phyloP scores from a whole-genome alignment of 2,888 invertebrate genomes.

The Ischnura elegans region DNA sequence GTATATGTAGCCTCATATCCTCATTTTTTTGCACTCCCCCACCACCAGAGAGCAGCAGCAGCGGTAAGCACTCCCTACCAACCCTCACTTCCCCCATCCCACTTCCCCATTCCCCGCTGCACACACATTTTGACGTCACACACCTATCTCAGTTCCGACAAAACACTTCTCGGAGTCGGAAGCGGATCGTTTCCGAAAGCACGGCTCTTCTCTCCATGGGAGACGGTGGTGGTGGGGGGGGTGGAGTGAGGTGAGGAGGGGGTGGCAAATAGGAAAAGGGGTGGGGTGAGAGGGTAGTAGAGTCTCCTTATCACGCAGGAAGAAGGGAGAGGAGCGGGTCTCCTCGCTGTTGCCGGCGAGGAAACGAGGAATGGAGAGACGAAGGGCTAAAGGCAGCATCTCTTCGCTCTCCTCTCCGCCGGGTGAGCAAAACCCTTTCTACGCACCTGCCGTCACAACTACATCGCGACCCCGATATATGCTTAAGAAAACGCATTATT shows the following conservation, averaged over 20 bases:
- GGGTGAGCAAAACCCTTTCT: background rate
- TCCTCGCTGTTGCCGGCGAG: background rate
- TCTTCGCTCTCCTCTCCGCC: background rate
- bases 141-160: slow-evolving; percentile 36
- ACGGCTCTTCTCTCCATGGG: background rate
- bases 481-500: too few relatives aligned
- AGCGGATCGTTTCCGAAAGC: slow-evolving; percentile 57
- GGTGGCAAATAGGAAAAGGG: too few relatives aligned
- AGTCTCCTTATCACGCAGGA: background rate
- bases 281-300: background rate
- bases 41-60: background rate
- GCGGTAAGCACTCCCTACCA: background rate
- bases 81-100: background rate
- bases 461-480: too few relatives aligned
- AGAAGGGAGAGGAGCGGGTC: background rate
- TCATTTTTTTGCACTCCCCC: too few relatives aligned
- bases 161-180: slow-evolving; percentile 45
- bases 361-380: background rate
- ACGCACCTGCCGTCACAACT: too few relatives aligned
- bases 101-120: background rate
- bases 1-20: too few relatives aligned
- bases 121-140: slow-evolving; percentile 49
- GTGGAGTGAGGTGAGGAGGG: background rate
- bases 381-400: background rate
- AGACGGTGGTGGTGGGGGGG: background rate